Evolutionary conservation across 2,888 invertebrate species (phyloP).

Genomic region (Ophion ellenae): DNA sequence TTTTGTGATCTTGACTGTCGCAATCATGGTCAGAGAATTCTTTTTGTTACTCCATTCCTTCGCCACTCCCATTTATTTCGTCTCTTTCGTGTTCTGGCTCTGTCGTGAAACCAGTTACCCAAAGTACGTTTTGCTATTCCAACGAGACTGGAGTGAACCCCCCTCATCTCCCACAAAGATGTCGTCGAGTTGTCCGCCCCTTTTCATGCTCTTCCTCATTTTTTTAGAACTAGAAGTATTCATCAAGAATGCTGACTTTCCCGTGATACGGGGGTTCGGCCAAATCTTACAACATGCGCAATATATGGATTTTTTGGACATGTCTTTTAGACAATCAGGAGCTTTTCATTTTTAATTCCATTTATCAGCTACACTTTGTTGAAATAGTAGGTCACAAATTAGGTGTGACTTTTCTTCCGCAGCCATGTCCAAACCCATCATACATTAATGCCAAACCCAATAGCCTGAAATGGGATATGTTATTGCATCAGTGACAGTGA

Average conservation of each 20-base stretch:
- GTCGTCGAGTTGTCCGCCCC: slow-evolving; percentile 9
- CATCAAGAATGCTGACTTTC: slow-evolving; percentile 31
- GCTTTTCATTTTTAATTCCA: too few species aligned
- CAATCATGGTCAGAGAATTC: slow-evolving; percentile 41
- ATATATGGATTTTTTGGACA: too few species aligned
- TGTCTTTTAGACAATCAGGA: too few species aligned
- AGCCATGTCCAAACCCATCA: neutral
- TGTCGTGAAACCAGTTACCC: slow-evolving; percentile 25
- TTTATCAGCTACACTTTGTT: too few species aligned
- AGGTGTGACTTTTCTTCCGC: neutral
- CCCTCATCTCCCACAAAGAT: slow-evolving; percentile 45
- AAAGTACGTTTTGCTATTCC: slow-evolving; percentile 54
- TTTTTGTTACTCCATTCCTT: slow-evolving; percentile 39
- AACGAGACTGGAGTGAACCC: slow-evolving; percentile 27
- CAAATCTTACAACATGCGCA: neutral
- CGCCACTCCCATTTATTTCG: slow-evolving; percentile 14
- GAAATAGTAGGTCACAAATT: too few species aligned
- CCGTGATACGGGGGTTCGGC: slow-evolving; percentile 3
- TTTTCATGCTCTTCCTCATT: neutral
- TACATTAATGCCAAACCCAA: neutral
- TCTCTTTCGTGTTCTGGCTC: slow-evolving; percentile 6
- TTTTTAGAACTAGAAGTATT: slow-evolving; percentile 43
- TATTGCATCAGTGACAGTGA: neutral
- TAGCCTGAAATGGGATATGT: neutral
- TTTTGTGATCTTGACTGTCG: slow-evolving; percentile 18